These are phyloP conservation scores for Nautilus pompilius DNA, from an alignment of 1,140 invertebrate genomes.

Conservation along the genomic window DNA sequence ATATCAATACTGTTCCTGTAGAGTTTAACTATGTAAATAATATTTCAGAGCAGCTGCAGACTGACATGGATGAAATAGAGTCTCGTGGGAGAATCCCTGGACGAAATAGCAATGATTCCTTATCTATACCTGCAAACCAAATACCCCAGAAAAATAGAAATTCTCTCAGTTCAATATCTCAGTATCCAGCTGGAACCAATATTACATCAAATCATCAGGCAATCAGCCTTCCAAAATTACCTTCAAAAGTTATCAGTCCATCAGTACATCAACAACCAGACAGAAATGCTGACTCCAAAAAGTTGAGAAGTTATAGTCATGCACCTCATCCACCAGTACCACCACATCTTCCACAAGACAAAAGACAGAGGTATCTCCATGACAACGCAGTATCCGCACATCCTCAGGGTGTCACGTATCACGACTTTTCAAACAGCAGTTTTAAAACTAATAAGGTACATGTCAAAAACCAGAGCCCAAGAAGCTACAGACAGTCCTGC, in stretches of 20 bases:
- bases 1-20: not conserved
- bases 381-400: too few relatives aligned
- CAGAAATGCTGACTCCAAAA: not conserved
- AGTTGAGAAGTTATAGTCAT: not conserved
- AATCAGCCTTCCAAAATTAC: not conserved
- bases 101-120: not conserved
- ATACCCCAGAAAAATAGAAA: too few relatives aligned
- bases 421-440: slow-evolving; percentile 3
- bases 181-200: too few relatives aligned
- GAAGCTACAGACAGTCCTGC: not conserved
- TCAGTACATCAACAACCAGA: not conserved
- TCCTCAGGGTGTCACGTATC: not conserved
- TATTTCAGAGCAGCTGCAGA: not conserved
- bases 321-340: not conserved
- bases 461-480: not conserved
- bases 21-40: not conserved
- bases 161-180: too few relatives aligned
- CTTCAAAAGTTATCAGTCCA: not conserved
- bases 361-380: too few relatives aligned
- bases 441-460: too few relatives aligned
- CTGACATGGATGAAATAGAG: not conserved
- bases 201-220: not conserved
- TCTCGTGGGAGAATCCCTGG: not conserved
- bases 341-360: not conserved
- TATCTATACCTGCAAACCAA: not conserved